Base-by-base conservation (phyloP, 2,888 invertebrate genomes). In the Melanchra persicariae region DNA sequence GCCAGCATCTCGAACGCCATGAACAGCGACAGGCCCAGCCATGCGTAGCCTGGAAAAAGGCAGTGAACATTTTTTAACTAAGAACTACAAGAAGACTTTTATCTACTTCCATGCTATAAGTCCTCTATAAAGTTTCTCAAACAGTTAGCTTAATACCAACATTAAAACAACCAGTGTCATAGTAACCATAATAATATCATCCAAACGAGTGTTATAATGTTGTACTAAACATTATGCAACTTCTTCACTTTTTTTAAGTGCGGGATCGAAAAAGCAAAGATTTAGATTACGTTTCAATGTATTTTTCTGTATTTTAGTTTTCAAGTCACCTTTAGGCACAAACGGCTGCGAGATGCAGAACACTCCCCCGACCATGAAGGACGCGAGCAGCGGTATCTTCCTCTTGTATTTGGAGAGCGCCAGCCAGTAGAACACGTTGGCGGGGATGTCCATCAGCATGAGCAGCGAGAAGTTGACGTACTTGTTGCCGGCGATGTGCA, bases 1-100 rank as follows among this genome's bases (percentile, higher is more conserved):
- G 97, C 97, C 74, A 97, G 95, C 87, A 96, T 94, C 92, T 97
- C 97, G 63, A 97, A 97, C 60, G 95, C 92, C 89, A 97, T 94
- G 88, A 97, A 97, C 73, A 96, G 88, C 1, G 92, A 82, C 73
- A 95, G 88, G 0, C 92, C 93, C 12, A 90, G 78, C 95, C 95
- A 95, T 15, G 92, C 92, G 87, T 94, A 93, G 0, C 90, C 95
- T 95, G 89, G 0, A 58, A 59, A n/a, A 3, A 30, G 30, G 30
- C 30, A 30, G 30, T 30, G 30, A 30, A n/a, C n/a, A n/a, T n/a
- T n/a, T n/a, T n/a, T n/a, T n/a, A n/a, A n/a, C n/a, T n/a, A n/a
- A n/a, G n/a, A n/a, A n/a, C n/a, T n/a, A n/a, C n/a, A n/a, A n/a
- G n/a, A n/a, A n/a, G n/a, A n/a, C n/a, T n/a, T n/a, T n/a, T n/a